These are phyloP conservation scores for Zoanthus gigantus DNA, from an alignment of 92 coral and sea anemone species.

Conservation along the genomic window DNA sequence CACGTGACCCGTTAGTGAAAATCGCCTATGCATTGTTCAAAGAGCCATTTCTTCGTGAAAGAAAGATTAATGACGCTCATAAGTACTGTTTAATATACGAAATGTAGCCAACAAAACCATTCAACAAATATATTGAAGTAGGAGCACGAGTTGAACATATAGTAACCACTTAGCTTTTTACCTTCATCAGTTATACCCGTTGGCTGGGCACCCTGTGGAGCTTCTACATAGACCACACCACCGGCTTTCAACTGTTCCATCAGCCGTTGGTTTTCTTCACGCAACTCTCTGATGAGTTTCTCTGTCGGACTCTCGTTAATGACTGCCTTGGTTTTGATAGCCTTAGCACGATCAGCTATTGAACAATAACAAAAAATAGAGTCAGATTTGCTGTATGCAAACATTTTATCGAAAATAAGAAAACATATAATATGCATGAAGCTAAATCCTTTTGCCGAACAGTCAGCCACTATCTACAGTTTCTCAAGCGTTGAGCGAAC, in stretches of 20 bases:
- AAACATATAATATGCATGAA: too few relatives aligned
- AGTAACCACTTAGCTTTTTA: not conserved
- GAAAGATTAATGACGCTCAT: too few relatives aligned
- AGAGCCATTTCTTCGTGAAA: too few relatives aligned
- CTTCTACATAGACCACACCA: conserved; percentile 68
- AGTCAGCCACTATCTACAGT: too few relatives aligned
- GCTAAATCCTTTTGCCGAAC: too few relatives aligned
- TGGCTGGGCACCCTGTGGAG: conserved; percentile 71
- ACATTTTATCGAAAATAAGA: too few relatives aligned
- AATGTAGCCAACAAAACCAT: not conserved
- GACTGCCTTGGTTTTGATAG: conserved; percentile 93
- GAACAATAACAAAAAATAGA: not conserved
- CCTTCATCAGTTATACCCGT: conserved; percentile 84
- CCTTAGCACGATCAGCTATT: conserved; percentile 90
- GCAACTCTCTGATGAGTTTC: conserved; percentile 89
- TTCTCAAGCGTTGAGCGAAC: too few relatives aligned
- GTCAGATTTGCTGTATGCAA: not conserved
- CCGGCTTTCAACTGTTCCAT: conserved; percentile 84
- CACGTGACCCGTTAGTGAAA: too few relatives aligned
- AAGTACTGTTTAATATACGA: too few relatives aligned
- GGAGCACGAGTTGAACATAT: too few relatives aligned
- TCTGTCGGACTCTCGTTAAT: conserved; percentile 95
- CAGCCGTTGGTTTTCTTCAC: conserved; percentile 87
- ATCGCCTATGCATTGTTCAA: too few relatives aligned
- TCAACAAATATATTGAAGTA: too few relatives aligned